These are phyloP conservation scores for Sebastes hopkinsi DNA, from an alignment of 2,797 vertebrate species.

Conservation along the genomic window DNA sequence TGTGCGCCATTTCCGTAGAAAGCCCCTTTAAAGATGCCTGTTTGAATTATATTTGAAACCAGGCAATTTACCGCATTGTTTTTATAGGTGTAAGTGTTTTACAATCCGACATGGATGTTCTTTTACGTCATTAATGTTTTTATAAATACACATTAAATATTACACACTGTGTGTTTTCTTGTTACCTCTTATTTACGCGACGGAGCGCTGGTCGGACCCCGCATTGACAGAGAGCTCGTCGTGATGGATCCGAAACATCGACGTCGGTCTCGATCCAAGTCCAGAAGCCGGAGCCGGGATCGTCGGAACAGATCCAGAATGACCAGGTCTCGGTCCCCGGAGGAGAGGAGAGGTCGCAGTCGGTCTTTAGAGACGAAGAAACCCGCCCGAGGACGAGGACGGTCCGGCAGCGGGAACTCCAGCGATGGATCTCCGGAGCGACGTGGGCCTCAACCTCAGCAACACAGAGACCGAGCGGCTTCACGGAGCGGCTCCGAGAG, in stretches of 20 bases:
- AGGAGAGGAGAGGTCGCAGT: slow-evolving; percentile 53
- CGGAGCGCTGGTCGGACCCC: slow-evolving; percentile 43
- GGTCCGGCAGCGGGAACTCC: slow-evolving; percentile 70
- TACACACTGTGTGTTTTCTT: background rate
- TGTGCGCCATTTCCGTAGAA: slow-evolving; percentile 19
- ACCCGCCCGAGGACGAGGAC: slow-evolving; percentile 33
- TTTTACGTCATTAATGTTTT: background rate
- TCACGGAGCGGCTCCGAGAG: slow-evolving; percentile 73
- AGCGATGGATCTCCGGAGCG: slow-evolving; percentile 56
- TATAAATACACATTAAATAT: too few species aligned
- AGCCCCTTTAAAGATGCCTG: slow-evolving; percentile 33
- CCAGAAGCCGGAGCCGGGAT: slow-evolving; percentile 56
- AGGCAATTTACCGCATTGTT: background rate
- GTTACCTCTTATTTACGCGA: slow-evolving; percentile 75
- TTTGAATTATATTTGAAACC: background rate
- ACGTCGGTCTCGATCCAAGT: slow-evolving; percentile 66
- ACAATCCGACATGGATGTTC: accelerated
- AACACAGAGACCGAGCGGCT: slow-evolving; percentile 12
- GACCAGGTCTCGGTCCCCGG: slow-evolving; percentile 65
- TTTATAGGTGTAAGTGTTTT: accelerated
- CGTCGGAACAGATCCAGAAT: slow-evolving; percentile 38
- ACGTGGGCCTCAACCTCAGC: slow-evolving; percentile 38
- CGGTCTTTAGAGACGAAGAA: slow-evolving; percentile 54
- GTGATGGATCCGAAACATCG: slow-evolving; percentile 71
- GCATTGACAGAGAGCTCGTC: background rate